Conservation (phyloP, 1,140 invertebrate species). For the Lucilia cuprina region DNA sequence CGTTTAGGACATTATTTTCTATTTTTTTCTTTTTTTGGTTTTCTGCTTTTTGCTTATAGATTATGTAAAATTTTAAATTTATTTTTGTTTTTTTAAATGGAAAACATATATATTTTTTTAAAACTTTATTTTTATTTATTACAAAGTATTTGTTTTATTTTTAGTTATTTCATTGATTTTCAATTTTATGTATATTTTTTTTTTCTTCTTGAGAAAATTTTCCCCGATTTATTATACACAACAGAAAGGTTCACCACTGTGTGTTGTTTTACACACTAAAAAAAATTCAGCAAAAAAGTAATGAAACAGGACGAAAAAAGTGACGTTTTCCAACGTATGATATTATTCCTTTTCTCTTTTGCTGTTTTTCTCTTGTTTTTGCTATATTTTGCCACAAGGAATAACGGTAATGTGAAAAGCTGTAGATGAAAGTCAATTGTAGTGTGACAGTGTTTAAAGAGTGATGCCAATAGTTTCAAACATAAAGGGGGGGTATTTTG, state of each 20-base stretch:
- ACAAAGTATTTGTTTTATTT: neutral
- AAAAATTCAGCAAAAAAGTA: neutral
- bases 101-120: neutral
- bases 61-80: slow-evolving; percentile 1
- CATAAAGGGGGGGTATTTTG: too few species aligned
- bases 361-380: neutral
- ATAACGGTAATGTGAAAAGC: neutral
- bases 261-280: neutral
- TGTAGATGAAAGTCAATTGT: neutral
- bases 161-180: neutral
- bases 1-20: neutral
- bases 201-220: neutral
- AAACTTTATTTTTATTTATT: neutral
- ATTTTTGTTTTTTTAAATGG: neutral
- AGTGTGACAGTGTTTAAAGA: neutral
- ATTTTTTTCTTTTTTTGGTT: neutral
- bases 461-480: too few species aligned
- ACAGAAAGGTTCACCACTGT: neutral
- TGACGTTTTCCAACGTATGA: neutral
- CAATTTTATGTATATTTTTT: neutral
- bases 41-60: neutral
- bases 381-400: neutral
- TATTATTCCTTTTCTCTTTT: neutral
- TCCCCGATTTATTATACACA: slow-evolving; percentile 8
- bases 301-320: neutral